A percentile compares a stretch with the other conserved stretches of the same genome.
Conservation (phyloP, 2,113 vertebrate species). For the Neogobius melanostomus region DNA sequence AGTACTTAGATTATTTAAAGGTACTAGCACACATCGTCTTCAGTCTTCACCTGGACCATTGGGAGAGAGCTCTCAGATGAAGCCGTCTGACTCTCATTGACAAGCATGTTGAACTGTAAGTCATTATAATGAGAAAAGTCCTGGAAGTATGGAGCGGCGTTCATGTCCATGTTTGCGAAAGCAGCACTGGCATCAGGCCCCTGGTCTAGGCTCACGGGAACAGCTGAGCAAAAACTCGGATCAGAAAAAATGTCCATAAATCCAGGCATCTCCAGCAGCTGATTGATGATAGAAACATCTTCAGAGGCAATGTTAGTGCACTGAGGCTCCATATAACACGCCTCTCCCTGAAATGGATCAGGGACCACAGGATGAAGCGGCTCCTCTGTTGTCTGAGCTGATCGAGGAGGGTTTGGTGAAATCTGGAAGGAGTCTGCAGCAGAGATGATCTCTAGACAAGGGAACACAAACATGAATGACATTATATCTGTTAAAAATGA, state of each 20-base stretch:
- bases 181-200: conserved; percentile 18
- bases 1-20: not conserved
- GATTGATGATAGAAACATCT: not conserved
- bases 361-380: conserved; percentile 21
- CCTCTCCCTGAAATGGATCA: conserved; percentile 8
- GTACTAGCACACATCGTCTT: conserved; percentile 41
- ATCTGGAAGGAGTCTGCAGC: conserved; percentile 49
- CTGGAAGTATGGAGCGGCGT: conserved; percentile 24
- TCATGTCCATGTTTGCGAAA: conserved; percentile 33
- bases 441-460: conserved; percentile 38
- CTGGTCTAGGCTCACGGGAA: conserved; percentile 19
- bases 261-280: conserved; percentile 44
- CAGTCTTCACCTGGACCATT: conserved; percentile 68
- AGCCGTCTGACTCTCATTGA: conserved; percentile 57
- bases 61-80: conserved; percentile 27
- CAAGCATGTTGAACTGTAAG: conserved; percentile 67
- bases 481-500: not conserved
- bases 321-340: conserved; percentile 25
- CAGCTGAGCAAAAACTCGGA: not conserved
- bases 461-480: not conserved
- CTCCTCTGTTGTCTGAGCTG: conserved; percentile 25
- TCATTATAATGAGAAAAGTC: conserved; percentile 69
- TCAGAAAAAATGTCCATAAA: conserved; percentile 16
- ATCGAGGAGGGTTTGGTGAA: conserved; percentile 16
- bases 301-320: conserved; percentile 41